Evolutionary conservation across 2,888 invertebrate species (phyloP).

Genomic region (Chrysolina haemoptera): DNA sequence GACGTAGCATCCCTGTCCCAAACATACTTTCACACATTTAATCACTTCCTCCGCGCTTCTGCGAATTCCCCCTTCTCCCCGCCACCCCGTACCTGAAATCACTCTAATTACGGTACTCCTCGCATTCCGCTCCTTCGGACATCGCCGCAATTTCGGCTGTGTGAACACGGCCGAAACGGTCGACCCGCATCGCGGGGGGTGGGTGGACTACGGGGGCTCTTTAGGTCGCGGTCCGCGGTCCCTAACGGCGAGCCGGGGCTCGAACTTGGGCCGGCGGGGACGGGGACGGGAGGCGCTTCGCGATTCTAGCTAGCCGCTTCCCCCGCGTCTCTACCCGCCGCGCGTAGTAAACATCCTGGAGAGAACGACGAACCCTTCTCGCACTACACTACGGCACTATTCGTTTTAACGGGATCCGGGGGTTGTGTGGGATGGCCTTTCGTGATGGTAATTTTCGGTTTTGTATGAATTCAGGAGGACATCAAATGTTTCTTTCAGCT

Average conservation of each 20-base stretch:
- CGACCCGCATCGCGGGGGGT: conserved; percentile 19
- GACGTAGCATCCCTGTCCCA: too few species aligned
- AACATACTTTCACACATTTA: too few species aligned
- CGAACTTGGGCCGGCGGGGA: neutral
- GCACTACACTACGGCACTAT: conserved; percentile 4
- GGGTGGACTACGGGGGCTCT: conserved; percentile 10
- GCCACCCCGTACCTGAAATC: too few species aligned
- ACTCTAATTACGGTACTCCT: neutral
- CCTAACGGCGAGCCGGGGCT: conserved; percentile 11
- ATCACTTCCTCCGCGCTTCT: too few species aligned
- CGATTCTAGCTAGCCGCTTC: conserved; percentile 1
- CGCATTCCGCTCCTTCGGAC: neutral
- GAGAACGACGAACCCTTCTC: conserved; percentile 20
- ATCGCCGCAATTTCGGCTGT: neutral
- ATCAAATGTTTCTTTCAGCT: too few species aligned
- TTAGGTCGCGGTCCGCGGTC: conserved; percentile 22
- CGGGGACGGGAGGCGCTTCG: neutral
- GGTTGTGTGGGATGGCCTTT: neutral
- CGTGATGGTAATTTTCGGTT: too few species aligned
- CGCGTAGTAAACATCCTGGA: conserved; percentile 12
- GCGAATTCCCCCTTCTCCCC: too few species aligned
- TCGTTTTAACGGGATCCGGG: neutral
- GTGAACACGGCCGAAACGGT: conserved; percentile 11
- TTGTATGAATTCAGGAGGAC: too few species aligned
- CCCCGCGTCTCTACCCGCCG: neutral